A percentile compares a stretch with the other conserved stretches of the same genome.
Conservation (phyloP, 2,888 invertebrate genomes). For the Machimus atricapillus region DNA sequence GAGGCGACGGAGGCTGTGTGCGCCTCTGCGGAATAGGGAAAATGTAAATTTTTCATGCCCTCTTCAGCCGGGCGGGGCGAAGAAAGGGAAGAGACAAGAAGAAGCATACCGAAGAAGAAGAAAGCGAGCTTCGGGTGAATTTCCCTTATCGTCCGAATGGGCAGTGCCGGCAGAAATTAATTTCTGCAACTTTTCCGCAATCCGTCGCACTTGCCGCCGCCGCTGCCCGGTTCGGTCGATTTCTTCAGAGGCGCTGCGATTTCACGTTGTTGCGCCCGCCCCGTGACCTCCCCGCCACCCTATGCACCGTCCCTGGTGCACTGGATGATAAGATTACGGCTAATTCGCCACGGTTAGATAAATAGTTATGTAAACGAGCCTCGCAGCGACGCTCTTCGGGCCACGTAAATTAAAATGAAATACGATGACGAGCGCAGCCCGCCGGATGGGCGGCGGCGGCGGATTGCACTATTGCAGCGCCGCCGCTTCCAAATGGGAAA, state of each 20-base stretch:
- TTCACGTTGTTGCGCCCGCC: background rate
- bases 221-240: background rate
- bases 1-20: background rate
- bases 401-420: background rate
- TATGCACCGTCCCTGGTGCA: background rate
- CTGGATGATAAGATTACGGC: background rate
- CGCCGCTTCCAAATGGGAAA: background rate
- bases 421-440: background rate
- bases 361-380: background rate
- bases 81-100: background rate
- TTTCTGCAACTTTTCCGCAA: background rate
- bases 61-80: background rate
- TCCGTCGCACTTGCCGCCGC: background rate
- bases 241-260: background rate
- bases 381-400: background rate
- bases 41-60: slow-evolving; percentile 30
- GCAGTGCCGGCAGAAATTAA: background rate
- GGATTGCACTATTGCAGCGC: background rate
- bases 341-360: background rate
- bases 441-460: background rate
- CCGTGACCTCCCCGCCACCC: background rate
- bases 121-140: background rate
- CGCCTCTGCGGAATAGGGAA: slow-evolving; percentile 24
- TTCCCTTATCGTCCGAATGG: background rate
- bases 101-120: background rate